A percentile compares a stretch with the other conserved stretches of the same genome.
Evolutionary conservation across 37 sponge, comb jelly and placozoan genomes (phyloP).

Genomic region (Petrosia ficiformis): DNA sequence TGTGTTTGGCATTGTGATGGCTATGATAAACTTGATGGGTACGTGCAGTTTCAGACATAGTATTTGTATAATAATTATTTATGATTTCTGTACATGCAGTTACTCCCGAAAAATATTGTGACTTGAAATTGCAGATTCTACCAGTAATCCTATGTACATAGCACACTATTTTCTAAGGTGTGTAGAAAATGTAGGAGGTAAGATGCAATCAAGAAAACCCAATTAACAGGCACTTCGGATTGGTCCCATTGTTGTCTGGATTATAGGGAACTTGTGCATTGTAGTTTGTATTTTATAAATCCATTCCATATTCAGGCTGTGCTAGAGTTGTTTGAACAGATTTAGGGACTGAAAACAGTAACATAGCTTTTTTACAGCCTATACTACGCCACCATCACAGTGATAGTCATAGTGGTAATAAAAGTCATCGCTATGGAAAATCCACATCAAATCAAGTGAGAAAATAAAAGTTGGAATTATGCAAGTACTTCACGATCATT

Average conservation of each 20-base stretch:
- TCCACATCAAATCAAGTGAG: slow-evolving; percentile 29
- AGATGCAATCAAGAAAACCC: too few species aligned
- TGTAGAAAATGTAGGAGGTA: not conserved
- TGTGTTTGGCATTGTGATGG: slow-evolving; percentile 46
- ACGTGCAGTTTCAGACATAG: slow-evolving; percentile 6
- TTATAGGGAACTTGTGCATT: not conserved
- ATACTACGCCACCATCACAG: slow-evolving; percentile 3
- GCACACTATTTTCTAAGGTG: not conserved
- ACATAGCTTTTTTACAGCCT: slow-evolving; percentile 22
- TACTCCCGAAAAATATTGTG: slow-evolving; percentile 42
- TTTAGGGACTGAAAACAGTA: slow-evolving; percentile 37
- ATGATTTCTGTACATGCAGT: slow-evolving; percentile 2
- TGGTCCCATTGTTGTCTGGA: too few species aligned
- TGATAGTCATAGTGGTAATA: too few species aligned
- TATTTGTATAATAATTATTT: slow-evolving; percentile 7
- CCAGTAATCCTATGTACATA: slow-evolving; percentile 12
- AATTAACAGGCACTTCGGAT: too few species aligned
- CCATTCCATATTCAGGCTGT: slow-evolving; percentile 7
- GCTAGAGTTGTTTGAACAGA: slow-evolving; percentile 29
- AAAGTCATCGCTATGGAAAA: slow-evolving; percentile 25
- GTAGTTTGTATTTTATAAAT: not conserved
- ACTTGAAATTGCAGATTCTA: slow-evolving; percentile 3
- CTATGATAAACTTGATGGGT: slow-evolving; percentile 30
- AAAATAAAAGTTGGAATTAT: not conserved
- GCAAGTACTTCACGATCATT: too few species aligned